phyloP scores from a whole-genome alignment of 2,797 vertebrate genomes.

The Mionectes olivaceus region DNA sequence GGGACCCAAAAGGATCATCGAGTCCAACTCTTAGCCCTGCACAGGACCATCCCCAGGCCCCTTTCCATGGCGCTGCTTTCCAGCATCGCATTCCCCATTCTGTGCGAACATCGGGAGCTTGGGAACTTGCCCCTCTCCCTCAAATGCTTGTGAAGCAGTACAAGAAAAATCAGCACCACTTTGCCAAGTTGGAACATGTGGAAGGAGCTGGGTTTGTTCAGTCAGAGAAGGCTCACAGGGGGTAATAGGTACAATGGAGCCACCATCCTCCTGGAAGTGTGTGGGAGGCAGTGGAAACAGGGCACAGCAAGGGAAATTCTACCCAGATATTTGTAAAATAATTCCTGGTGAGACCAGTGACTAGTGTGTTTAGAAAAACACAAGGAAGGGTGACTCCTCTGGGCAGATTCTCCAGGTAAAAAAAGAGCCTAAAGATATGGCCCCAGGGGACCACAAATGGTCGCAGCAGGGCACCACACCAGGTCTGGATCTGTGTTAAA shows the following conservation, averaged over 20 bases:
- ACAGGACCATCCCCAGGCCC: neutral
- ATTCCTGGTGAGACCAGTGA: neutral
- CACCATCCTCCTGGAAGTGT: neutral
- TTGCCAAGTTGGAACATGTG: neutral
- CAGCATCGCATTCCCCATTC: neutral
- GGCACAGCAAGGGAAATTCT: neutral
- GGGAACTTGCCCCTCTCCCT: neutral
- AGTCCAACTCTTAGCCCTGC: neutral
- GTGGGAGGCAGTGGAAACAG: neutral
- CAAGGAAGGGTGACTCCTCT: fast-evolving
- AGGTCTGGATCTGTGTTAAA: neutral
- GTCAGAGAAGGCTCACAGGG: neutral
- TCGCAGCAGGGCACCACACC: neutral
- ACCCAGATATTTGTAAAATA: neutral
- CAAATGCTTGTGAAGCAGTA: neutral
- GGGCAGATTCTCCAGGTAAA: fast-evolving
- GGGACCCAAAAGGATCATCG: neutral
- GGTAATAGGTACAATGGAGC: fast-evolving
- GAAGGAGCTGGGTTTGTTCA: neutral
- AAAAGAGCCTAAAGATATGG: neutral
- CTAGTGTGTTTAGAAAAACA: neutral
- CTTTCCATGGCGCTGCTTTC: neutral
- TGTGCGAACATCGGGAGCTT: neutral
- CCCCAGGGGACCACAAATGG: fast-evolving
- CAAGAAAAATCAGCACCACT: neutral